Conservation (phyloP, 2,113 vertebrate species). For the Xenopus borealis region DNA sequence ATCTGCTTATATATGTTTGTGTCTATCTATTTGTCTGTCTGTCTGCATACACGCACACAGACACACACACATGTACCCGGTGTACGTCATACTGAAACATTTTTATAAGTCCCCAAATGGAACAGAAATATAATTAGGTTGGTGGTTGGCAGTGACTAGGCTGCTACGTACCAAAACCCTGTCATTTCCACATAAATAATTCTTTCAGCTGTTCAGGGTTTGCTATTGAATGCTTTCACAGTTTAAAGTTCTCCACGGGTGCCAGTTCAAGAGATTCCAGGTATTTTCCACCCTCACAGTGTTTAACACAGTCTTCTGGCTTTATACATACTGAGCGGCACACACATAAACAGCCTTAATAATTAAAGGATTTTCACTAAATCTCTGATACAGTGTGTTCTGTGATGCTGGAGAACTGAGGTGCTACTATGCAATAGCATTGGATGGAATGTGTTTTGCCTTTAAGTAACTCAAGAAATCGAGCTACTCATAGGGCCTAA, state of each 20-base stretch:
- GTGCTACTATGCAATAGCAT: neutral
- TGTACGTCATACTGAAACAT: slow-evolving; percentile 50
- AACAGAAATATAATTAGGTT: slow-evolving; percentile 58
- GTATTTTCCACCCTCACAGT: slow-evolving; percentile 66
- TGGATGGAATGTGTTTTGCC: neutral
- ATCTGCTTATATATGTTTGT: no score
- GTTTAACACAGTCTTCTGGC: slow-evolving; percentile 55
- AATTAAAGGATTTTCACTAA: slow-evolving; percentile 6
- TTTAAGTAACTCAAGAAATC: neutral
- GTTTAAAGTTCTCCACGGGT: slow-evolving; percentile 67
- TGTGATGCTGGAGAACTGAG: slow-evolving; percentile 3
- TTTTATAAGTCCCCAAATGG: slow-evolving; percentile 59
- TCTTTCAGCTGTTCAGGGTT: slow-evolving; percentile 62
- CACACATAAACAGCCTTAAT: slow-evolving; percentile 1
- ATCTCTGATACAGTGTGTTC: slow-evolving; percentile 1
- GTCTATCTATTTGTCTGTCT: no score
- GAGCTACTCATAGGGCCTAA: no score
- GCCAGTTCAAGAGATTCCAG: slow-evolving; percentile 66
- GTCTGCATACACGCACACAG: no score
- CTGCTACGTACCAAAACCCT: slow-evolving; percentile 58
- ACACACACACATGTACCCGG: neutral
- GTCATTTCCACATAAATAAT: slow-evolving; percentile 74
- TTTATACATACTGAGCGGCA: slow-evolving; percentile 19
- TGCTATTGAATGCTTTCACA: slow-evolving; percentile 67
- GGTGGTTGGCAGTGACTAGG: slow-evolving; percentile 59